Base-by-base conservation (phyloP, 2,797 vertebrate species). In the Leptoclinus maculatus region DNA sequence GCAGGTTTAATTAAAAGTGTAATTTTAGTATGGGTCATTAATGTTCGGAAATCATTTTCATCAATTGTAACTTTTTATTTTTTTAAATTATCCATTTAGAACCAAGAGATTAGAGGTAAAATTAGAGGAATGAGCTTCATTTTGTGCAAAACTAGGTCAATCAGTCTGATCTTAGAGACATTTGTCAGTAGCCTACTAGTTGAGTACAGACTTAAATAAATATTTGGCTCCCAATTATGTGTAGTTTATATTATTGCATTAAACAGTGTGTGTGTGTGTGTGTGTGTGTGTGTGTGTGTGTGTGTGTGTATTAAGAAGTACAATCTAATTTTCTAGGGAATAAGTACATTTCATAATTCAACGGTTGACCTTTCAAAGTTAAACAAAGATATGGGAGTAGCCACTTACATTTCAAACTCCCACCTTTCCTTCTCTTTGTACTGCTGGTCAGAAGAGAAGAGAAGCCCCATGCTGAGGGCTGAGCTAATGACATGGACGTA, bases 1-100 rank as follows among this genome's bases (percentile, higher is more conserved):
- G 66, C 74, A 87, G 84, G 47, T 86, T 90, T 92, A 92, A 91
- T 93, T 92, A 92, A 91, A 92, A 75, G 63, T 84, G 32, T 89
- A 91, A 92, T 90, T 92, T 88, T 89, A 89, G 88, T 82, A 36
- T 58, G 83, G 76, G 78, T 81, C 86, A 90, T 93, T 92, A 92
- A 88, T 80, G 80, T 60, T 75, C 27, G 59, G 47, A 82, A 73
- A 85, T 83, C 49, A 84, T 86, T 76, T 85, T 77, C 70, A 79
- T 78, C 39, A 78, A 82, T 77, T 79, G n/a, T 57, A 63, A 78
- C 66, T 77, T 56, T 19, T 36, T n/a, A n/a, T 78, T 60, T 39
- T 38, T 71, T 77, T 34, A 57, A 65, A 76, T 68, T 3, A 76
- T 77, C 63, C 13, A 85, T 84, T 89, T 72, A 80, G 60, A 78